A percentile compares a stretch with the other conserved stretches of the same genome.
phyloP scores from a whole-genome alignment of 2,888 invertebrate species.

The Chalcosyrphus nemorum region DNA sequence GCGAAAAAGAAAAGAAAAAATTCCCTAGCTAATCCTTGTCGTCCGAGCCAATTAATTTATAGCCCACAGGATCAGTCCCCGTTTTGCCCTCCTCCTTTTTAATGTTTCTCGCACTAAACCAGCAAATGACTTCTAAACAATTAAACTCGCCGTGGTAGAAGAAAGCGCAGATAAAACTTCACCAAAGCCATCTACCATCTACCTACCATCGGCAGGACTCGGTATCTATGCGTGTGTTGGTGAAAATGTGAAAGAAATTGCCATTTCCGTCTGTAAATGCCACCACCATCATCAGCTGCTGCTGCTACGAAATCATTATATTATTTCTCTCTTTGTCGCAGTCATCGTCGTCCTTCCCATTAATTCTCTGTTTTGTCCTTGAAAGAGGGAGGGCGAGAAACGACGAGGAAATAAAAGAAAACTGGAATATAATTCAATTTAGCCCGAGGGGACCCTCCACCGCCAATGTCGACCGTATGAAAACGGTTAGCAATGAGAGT shows the following conservation, averaged over 20 bases:
- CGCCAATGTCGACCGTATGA: constrained; percentile 9
- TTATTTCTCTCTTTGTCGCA: constrained; percentile 1
- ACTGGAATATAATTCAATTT: constrained; percentile 18
- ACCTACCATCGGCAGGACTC: not conserved
- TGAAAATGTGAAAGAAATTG: constrained; percentile 18
- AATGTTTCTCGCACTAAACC: constrained; percentile 18
- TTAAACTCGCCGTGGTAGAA: constrained; percentile 30
- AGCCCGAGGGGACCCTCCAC: not conserved
- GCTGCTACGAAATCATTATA: not conserved
- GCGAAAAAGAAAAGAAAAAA: not conserved
- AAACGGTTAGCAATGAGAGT: constrained; percentile 1
- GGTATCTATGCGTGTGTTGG: not conserved
- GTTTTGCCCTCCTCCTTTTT: not conserved
- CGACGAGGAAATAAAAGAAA: not conserved
- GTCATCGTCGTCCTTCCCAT: not conserved
- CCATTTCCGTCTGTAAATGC: constrained; percentile 37
- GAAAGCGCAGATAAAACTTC: constrained; percentile 12
- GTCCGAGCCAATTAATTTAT: constrained; percentile 54
- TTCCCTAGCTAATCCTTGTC: constrained; percentile 2
- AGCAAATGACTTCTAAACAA: constrained; percentile 56
- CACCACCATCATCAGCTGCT: not conserved
- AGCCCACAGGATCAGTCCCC: constrained; percentile 17
- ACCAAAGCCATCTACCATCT: not conserved
- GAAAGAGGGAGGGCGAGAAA: not conserved
- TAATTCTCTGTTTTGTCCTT: constrained; percentile 24